Conservation (phyloP, 1,140 invertebrate genomes). For the Platyscapa corneri region DNA sequence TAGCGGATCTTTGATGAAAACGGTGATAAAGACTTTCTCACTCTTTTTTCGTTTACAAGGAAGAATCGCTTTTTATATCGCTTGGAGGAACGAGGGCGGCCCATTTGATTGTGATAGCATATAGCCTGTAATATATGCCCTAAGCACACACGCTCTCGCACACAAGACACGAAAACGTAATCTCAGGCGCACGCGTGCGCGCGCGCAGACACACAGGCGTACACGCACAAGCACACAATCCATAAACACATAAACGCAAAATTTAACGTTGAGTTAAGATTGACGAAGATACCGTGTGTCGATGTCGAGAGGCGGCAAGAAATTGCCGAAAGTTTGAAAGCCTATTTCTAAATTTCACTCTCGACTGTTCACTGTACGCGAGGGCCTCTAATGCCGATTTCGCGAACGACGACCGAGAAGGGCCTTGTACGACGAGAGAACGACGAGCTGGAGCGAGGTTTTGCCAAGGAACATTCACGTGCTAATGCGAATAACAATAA, state of each 20-base stretch:
- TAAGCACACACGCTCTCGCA: slow-evolving; percentile 65
- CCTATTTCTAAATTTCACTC: neutral
- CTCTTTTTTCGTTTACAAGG: slow-evolving; percentile 14
- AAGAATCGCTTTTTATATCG: slow-evolving; percentile 62
- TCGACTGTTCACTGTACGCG: slow-evolving; percentile 11
- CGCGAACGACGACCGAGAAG: slow-evolving; percentile 34
- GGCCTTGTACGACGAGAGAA: slow-evolving; percentile 44
- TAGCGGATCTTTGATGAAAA: slow-evolving; percentile 32
- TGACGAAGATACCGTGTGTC: neutral
- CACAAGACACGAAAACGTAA: too few relatives aligned
- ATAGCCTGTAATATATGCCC: slow-evolving; percentile 66
- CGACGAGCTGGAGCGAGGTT: slow-evolving; percentile 29
- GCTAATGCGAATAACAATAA: slow-evolving; percentile 38
- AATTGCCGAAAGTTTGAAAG: neutral
- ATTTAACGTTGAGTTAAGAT: slow-evolving; percentile 49
- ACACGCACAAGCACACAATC: too few relatives aligned
- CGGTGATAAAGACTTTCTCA: slow-evolving; percentile 21
- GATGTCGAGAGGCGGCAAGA: slow-evolving; percentile 11
- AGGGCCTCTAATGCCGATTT: slow-evolving; percentile 44
- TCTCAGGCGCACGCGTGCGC: too few relatives aligned
- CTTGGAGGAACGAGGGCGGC: slow-evolving; percentile 57
- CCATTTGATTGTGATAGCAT: slow-evolving; percentile 72
- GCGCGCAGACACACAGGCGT: too few relatives aligned
- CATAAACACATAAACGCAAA: too few relatives aligned
- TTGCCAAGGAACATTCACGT: slow-evolving; percentile 42